Conservation (phyloP, 2,797 vertebrate genomes). For the Scleropages formosus region DNA sequence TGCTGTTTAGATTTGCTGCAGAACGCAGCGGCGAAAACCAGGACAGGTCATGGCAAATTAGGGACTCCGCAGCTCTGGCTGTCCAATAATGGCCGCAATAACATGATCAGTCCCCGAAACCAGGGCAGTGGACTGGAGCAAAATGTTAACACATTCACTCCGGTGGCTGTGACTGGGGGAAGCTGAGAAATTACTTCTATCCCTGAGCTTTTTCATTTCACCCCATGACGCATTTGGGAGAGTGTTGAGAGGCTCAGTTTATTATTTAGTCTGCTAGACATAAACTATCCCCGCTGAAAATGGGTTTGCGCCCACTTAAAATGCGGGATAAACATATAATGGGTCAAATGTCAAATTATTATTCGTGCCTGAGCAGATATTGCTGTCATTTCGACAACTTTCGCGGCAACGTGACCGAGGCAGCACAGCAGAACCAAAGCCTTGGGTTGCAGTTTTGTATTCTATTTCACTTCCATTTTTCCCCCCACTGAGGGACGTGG, state of each 20-base stretch:
- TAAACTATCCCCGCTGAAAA: neutral
- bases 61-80: neutral
- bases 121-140: neutral
- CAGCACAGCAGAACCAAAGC: neutral
- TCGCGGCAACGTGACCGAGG: neutral
- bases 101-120: constrained; percentile 28
- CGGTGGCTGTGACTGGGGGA: neutral
- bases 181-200: neutral
- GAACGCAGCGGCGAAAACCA: constrained; percentile 24
- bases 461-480: constrained; percentile 41
- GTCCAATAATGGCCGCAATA: constrained; percentile 29
- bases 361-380: neutral
- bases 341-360: no score
- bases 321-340: no score
- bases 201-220: neutral
- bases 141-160: constrained; percentile 47
- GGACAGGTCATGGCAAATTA: constrained; percentile 38
- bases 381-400: neutral
- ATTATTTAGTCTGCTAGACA: neutral
- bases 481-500: constrained; percentile 44
- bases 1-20: constrained; percentile 36
- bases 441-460: neutral
- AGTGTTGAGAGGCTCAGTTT: neutral
- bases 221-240: neutral
- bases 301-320: neutral